Evolutionary conservation across 2,113 vertebrate genomes (phyloP).

Genomic region (Pelusios castaneus): DNA sequence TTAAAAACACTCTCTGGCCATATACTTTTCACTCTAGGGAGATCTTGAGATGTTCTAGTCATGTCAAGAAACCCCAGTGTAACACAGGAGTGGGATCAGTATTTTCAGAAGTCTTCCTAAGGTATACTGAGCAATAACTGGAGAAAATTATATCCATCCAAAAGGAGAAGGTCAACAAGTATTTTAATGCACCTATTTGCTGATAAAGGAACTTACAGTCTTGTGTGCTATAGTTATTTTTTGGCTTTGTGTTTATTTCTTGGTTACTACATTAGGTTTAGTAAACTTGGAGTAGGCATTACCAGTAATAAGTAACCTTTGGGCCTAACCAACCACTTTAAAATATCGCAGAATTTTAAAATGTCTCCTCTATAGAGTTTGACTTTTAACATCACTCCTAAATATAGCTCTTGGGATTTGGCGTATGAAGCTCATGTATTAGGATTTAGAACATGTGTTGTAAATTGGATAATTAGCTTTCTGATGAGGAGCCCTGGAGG

Average conservation of each 20-base stretch:
- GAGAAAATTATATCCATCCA: background rate
- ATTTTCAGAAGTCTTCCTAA: background rate
- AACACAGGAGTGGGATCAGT: background rate
- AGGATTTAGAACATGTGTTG: background rate
- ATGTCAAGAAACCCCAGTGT: rapidly evolving
- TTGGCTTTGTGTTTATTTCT: background rate
- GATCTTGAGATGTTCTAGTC: background rate
- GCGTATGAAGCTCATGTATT: background rate
- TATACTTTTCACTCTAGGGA: background rate
- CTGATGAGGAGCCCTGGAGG: background rate
- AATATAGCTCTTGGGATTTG: background rate
- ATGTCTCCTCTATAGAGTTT: background rate
- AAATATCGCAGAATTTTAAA: background rate
- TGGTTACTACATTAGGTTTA: background rate
- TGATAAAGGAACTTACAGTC: background rate
- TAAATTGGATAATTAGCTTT: conserved; percentile 38
- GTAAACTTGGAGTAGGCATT: background rate
- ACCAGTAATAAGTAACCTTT: background rate
- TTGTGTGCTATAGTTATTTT: background rate
- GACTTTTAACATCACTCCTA: background rate
- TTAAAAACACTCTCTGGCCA: background rate
- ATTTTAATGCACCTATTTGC: background rate
- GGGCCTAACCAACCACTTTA: rapidly evolving
- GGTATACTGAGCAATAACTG: background rate
- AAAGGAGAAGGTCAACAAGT: background rate